Evolutionary conservation across 2,113 vertebrate genomes (phyloP), one percentile per base, ranked within the genome.

Genomic region (Labeo rohita): DNA sequence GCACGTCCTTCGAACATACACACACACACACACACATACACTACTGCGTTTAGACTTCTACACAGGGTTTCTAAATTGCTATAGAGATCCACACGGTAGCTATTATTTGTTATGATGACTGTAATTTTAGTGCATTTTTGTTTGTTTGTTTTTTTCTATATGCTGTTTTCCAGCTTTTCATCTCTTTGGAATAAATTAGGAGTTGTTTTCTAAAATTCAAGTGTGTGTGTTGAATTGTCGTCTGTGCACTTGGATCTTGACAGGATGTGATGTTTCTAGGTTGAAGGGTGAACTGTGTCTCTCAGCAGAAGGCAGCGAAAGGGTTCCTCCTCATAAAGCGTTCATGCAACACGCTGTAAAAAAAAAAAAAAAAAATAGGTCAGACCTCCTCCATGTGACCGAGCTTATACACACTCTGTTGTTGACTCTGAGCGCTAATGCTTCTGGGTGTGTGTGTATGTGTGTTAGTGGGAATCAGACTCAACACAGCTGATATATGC

Each of bases 91-190:
- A 83, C 86, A 72, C 47, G n/a, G 76, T 88, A 87, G 65, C 77
- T 89, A 89, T 92, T 92, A 92, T 92, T 92, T 28, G 28, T 28
- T 79, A 43, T 77, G 61, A 68, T 82, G 61, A 76, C 23, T 50
- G 39, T 87, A 21, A 63, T 84, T 88, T 47, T 72, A 81, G 59
- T 82, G 88, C 81, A 28, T 39, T 80, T 80, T 36, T 86, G 65
- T 15, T 50, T 50, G 6, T 39, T 39, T 9, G 34, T 1, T 1
- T 54, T 47, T 80, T 59, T 54, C 43, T 52, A 11, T 73, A 54
- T 83, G 52, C 77, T 68, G 86, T 84, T 84, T 80, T 78, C 59
- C 47, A 50, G 65, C 11, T 28, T 80, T 77, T 84, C 6, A 7
- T 77, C 76, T 86, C 84, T 59, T 90, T 79, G 45, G 47, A 90